Percentiles rank a stretch among this genome's conserved stretches.
These are phyloP conservation scores for Theretra japonica DNA, from an alignment of 2,888 invertebrate genomes.

Conservation along the genomic window DNA sequence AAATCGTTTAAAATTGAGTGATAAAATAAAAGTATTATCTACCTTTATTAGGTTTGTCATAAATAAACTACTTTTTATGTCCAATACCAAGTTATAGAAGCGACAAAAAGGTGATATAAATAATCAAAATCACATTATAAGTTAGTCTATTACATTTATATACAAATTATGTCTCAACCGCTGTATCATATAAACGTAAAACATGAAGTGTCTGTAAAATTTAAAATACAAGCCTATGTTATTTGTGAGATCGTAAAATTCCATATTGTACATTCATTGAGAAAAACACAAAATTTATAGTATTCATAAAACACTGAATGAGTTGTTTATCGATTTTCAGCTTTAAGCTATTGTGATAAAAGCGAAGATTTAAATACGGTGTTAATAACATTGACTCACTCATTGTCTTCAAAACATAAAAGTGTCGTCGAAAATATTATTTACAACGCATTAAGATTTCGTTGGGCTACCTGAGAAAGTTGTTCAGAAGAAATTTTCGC, in stretches of 20 bases:
- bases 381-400: constrained; percentile 49
- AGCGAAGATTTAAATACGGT: constrained; percentile 31
- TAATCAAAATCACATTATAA: not conserved
- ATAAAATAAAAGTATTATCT: no score
- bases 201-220: constrained; percentile 10
- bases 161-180: constrained; percentile 2
- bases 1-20: no score
- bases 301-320: constrained; percentile 19
- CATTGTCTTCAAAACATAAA: constrained; percentile 66
- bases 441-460: constrained; percentile 50
- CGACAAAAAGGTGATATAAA: no score
- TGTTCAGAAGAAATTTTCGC: constrained; percentile 19
- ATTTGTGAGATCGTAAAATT: constrained; percentile 22
- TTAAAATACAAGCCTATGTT: constrained; percentile 20
- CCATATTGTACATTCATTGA: constrained; percentile 25
- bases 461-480: constrained; percentile 41
- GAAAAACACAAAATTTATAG: constrained; percentile 24
- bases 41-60: no score
- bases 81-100: no score
- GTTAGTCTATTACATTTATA: not conserved
- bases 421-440: constrained; percentile 58
- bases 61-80: no score
- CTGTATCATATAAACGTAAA: constrained; percentile 9
- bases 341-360: not conserved
- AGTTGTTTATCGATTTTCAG: constrained; percentile 2